Base-by-base conservation (phyloP, 1,140 invertebrate species). In the Ylistrum balloti region DNA sequence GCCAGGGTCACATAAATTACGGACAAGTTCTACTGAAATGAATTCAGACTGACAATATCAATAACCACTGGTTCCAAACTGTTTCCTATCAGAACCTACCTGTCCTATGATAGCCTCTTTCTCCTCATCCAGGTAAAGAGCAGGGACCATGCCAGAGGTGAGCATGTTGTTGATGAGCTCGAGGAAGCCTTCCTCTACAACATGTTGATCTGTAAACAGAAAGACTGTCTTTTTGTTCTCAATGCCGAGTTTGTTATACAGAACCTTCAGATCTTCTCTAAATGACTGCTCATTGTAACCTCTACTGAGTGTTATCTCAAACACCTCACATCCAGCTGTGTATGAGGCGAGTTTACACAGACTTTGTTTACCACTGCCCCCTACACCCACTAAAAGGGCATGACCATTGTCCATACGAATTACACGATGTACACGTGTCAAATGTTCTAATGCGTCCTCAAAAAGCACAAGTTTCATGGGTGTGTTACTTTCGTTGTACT, bases 121-220 rank as follows among this genome's bases (percentile, higher is more conserved):
- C 92, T 99, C 98, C 89, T 98, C 98, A 91, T 99, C 98, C 22
- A 97, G 97, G 93, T 98, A 99, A 9, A 99, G 95, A 0, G 98
- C 97, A 0, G 98, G 98, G 0, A 98, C 97, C 95, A 98, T 97
- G 11, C 98, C 98, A 56, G 98, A 98, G 94, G 98, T 98, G 45
- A 99, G 95, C 94, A 99, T 98, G 94, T 98, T 99, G 95, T 99
- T 99, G 86, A 99, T 98, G 89, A 98, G 97, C 96, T 99, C 98
- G 89, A 99, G 95, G 95, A 99, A 99, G 34, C 98, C 97, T 94
- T 97, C 96, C 92, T 97, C 96, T 33, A 95, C 96, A 86, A 98
- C 97, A 96, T 99, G 98, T 20, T 98, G 97, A 38, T 98, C 97
- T 0, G 98, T 98, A 93, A 99, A 98, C 0, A 99, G 95, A 94